These are phyloP conservation scores for Monopis laevigella DNA, from an alignment of 2,888 invertebrate species.

Conservation along the genomic window DNA sequence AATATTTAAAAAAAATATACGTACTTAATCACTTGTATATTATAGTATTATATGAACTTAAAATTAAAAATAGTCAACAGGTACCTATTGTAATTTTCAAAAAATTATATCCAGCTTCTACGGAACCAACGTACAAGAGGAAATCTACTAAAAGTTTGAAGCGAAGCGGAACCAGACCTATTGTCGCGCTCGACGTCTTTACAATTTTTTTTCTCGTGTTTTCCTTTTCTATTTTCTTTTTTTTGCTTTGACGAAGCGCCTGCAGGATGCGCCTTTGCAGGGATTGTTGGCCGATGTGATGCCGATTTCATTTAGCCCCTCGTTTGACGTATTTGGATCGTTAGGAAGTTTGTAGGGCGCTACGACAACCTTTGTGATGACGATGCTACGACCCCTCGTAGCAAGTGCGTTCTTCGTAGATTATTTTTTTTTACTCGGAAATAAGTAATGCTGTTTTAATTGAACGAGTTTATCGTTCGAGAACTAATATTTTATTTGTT, in stretches of 20 bases:
- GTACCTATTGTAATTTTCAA: background rate
- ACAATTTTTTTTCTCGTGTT: constrained; percentile 2
- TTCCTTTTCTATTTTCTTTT: constrained; percentile 8
- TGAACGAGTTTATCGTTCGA: too few relatives aligned
- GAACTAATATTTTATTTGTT: too few relatives aligned
- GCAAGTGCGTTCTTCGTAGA: too few relatives aligned
- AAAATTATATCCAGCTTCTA: background rate
- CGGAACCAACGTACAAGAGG: too few relatives aligned
- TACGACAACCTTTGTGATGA: background rate
- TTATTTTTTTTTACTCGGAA: too few relatives aligned
- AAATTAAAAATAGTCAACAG: background rate
- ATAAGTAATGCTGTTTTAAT: too few relatives aligned
- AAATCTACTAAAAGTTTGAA: too few relatives aligned
- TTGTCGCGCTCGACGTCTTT: constrained; percentile 10
- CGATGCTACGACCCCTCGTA: too few relatives aligned
- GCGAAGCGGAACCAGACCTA: constrained; percentile 1
- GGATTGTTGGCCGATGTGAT: background rate
- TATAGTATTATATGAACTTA: background rate
- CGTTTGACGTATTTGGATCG: constrained; percentile 3
- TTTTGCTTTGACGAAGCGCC: constrained; percentile 6
- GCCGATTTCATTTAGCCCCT: constrained; percentile 5
- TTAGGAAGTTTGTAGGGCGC: constrained; percentile 3
- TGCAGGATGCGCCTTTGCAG: constrained; percentile 5
- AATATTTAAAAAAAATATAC: background rate
- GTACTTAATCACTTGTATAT: background rate